phyloP scores from a whole-genome alignment of 2,888 invertebrate genomes.

The Tetheella fluctuosa region DNA sequence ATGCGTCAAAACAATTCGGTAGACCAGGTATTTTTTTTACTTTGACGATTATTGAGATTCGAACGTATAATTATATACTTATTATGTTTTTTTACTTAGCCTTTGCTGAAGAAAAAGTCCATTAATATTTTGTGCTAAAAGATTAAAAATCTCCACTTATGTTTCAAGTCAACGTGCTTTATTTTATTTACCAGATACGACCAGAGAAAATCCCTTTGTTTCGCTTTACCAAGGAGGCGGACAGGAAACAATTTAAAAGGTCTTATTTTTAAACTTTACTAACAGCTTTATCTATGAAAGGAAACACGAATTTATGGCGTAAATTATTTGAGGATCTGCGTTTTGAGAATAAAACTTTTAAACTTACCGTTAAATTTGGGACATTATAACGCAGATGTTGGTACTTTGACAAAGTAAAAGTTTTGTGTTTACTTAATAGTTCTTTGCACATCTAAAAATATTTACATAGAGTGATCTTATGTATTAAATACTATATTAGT shows the following conservation, averaged over 20 bases:
- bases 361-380: neutral
- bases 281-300: conserved; percentile 18
- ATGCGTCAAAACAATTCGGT: no score
- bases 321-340: conserved; percentile 22
- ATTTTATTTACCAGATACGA: conserved; percentile 23
- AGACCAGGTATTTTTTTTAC: no score
- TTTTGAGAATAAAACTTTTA: conserved; percentile 2
- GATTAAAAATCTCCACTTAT: neutral
- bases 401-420: neutral
- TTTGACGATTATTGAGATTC: no score
- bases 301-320: conserved; percentile 25
- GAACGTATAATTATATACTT: no score
- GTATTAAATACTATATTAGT: no score
- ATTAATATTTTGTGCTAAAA: neutral
- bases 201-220: conserved; percentile 34
- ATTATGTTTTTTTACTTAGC: no score
- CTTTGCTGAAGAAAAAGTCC: no score
- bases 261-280: conserved; percentile 29
- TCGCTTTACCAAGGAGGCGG: conserved; percentile 21
- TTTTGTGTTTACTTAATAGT: neutral
- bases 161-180: neutral
- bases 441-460: no score
- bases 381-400: neutral
- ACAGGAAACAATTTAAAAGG: conserved; percentile 31
- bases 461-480: no score